phyloP scores from a whole-genome alignment of 2,888 invertebrate genomes.

The Scaeva pyrastri region DNA sequence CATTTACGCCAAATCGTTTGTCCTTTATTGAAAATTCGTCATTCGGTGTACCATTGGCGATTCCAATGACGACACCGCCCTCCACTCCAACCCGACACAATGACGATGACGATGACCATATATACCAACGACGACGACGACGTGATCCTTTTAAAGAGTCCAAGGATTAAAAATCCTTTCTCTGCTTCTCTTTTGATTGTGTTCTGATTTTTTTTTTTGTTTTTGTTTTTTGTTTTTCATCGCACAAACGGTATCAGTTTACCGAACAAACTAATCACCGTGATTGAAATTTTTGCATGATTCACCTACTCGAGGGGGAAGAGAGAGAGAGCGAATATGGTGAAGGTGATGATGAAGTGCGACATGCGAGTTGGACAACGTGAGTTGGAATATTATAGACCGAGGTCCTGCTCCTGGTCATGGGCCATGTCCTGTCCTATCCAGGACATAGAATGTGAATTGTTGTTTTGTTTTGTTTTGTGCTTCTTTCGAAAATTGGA shows the following conservation, averaged over 20 bases:
- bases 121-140: conserved; percentile 24
- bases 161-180: conserved; percentile 53
- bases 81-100: too few species aligned
- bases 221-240: not conserved
- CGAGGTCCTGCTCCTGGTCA: not conserved
- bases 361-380: not conserved
- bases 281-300: conserved; percentile 73
- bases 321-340: not conserved
- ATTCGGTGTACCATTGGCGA: conserved; percentile 29
- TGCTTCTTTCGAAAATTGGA: conserved; percentile 12
- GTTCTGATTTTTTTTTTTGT: too few species aligned
- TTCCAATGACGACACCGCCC: not conserved
- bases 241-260: conserved; percentile 14
- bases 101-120: not conserved
- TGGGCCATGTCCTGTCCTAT: not conserved
- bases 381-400: not conserved
- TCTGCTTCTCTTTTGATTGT: not conserved
- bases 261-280: conserved; percentile 65
- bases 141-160: conserved; percentile 67
- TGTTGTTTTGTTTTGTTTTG: conserved; percentile 26
- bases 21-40: conserved; percentile 48
- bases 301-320: conserved; percentile 61
- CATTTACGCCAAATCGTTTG: conserved; percentile 60
- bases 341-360: not conserved
- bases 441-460: too few species aligned